A percentile compares a stretch with the other conserved stretches of the same genome.
These are phyloP conservation scores for Platypus cylindrus DNA, from an alignment of 2,888 invertebrate genomes.

Conservation along the genomic window DNA sequence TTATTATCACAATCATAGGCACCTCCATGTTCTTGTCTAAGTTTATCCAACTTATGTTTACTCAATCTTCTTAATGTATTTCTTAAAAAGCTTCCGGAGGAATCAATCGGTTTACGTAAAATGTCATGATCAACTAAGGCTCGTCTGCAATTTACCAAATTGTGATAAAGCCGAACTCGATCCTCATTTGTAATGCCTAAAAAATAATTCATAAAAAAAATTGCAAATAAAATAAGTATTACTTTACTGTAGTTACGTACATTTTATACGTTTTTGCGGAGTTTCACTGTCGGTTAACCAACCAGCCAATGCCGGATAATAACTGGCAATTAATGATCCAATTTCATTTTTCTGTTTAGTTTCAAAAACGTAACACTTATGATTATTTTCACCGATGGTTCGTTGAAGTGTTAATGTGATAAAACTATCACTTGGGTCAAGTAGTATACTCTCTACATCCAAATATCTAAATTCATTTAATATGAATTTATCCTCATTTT, in stretches of 20 bases:
- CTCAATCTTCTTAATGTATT: constrained; percentile 79
- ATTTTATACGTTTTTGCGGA: constrained; percentile 45
- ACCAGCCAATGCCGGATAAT: constrained; percentile 72
- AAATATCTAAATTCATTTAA: constrained; percentile 81
- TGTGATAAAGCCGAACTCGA: constrained; percentile 74
- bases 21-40: constrained; percentile 50
- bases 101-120: constrained; percentile 70
- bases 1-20: neutral
- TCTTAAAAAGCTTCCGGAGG: constrained; percentile 72
- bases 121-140: constrained; percentile 73
- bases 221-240: neutral
- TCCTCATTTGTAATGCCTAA: constrained; percentile 74
- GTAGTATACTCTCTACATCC: constrained; percentile 70
- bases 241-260: constrained; percentile 15
- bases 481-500: constrained; percentile 84
- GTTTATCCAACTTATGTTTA: constrained; percentile 70
- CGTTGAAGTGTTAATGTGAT: constrained; percentile 79
- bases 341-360: constrained; percentile 83
- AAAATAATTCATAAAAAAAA: constrained; percentile 4
- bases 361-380: constrained; percentile 88
- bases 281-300: constrained; percentile 67
- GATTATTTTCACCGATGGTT: constrained; percentile 48
- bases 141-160: constrained; percentile 69
- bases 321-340: constrained; percentile 82
- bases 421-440: constrained; percentile 86